Conservation (phyloP, 2,797 vertebrate genomes). For the Liasis olivaceus region DNA sequence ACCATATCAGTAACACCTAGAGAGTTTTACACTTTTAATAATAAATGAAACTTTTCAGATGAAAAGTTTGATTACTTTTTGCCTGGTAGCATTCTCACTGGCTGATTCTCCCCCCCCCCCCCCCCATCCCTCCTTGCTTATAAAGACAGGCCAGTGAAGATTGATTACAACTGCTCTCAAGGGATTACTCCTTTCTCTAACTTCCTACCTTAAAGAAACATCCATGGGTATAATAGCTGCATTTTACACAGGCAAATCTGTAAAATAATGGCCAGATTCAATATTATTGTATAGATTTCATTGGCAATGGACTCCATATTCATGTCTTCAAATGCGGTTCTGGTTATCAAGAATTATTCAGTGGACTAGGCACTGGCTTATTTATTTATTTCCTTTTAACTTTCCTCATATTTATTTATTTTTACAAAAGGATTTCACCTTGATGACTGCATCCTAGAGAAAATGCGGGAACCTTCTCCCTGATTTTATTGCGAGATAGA, state of each 20-base stretch:
- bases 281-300: constrained; percentile 40
- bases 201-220: constrained; percentile 61
- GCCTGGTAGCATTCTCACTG: constrained; percentile 66
- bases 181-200: constrained; percentile 56
- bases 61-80: constrained; percentile 62
- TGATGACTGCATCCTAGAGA: not conserved
- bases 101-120: no score
- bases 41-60: constrained; percentile 67
- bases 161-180: constrained; percentile 65
- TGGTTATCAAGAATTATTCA: constrained; percentile 46
- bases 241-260: constrained; percentile 31
- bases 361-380: constrained; percentile 38
- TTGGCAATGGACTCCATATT: constrained; percentile 42
- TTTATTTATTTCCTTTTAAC: constrained; percentile 10
- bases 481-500: not conserved
- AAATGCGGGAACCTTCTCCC: not conserved
- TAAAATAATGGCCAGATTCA: constrained; percentile 48
- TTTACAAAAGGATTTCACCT: constrained; percentile 29
- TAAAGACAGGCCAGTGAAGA: constrained; percentile 66
- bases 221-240: constrained; percentile 52
- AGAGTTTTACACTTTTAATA: constrained; percentile 53
- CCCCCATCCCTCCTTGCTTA: constrained; percentile 53
- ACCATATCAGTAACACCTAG: constrained; percentile 38
- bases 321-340: constrained; percentile 52
- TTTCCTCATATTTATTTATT: not conserved